phyloP scores from a whole-genome alignment of 2,113 vertebrate species.

The Rafetus swinhoei region DNA sequence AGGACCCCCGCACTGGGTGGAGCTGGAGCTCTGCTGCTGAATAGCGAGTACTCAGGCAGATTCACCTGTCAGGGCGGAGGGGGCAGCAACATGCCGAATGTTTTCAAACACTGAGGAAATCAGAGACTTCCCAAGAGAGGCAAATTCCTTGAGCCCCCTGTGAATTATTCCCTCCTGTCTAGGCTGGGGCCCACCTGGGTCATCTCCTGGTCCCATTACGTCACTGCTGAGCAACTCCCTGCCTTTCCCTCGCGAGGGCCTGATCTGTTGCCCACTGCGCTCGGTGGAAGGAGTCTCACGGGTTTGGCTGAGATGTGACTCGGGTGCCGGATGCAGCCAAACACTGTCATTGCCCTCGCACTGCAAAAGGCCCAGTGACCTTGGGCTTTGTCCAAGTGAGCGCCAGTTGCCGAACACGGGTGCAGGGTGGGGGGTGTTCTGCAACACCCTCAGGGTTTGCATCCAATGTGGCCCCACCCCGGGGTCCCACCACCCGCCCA shows the following conservation, averaged over 20 bases:
- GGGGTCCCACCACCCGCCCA: too few species aligned
- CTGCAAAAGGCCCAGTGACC: background rate
- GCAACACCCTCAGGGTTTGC: too few species aligned
- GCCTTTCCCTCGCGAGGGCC: background rate
- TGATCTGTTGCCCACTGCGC: background rate
- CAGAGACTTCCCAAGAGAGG: background rate
- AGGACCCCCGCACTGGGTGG: background rate
- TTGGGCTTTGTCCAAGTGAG: accelerated
- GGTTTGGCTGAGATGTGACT: background rate
- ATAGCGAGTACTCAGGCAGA: accelerated
- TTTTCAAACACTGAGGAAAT: background rate
- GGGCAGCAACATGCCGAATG: background rate
- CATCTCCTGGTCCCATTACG: background rate
- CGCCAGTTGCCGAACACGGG: background rate
- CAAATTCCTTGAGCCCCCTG: background rate
- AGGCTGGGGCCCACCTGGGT: accelerated
- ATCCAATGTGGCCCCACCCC: too few species aligned
- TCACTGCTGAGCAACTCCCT: accelerated
- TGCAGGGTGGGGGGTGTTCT: too few species aligned
- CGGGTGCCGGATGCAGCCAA: background rate
- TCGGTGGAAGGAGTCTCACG: background rate
- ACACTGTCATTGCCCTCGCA: background rate
- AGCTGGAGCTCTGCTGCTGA: background rate
- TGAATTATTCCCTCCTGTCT: background rate
- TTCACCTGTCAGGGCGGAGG: background rate